Evolutionary conservation across 2,888 invertebrate species (phyloP), one percentile per base, ranked within the genome.

Genomic region (Sialis lutaria): DNA sequence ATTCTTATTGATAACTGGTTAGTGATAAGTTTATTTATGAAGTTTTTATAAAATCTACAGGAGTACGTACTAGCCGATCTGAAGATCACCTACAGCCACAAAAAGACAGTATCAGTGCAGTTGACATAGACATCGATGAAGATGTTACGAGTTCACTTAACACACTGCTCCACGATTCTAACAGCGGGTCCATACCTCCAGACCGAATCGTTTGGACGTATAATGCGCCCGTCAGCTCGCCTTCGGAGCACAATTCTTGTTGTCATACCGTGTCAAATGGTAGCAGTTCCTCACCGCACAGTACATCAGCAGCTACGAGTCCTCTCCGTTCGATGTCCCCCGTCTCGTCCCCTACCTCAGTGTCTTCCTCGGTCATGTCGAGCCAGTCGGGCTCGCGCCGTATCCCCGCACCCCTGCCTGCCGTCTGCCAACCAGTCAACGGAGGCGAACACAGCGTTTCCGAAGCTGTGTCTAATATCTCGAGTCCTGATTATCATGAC

Each of bases 91-190:
- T 93, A 53, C 88, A 89, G 68, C 75, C 78, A 58, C 79, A 84
- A 70, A 80, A 82, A 66, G 81, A 82, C 61, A 77, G 77, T 40
- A 77, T 89, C 65, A 85, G 85, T 59, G 81, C 88, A 51, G 88
- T 90, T 53, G 86, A 86, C 54, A 88, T 89, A 58, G 91, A 92
- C 58, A 83, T 91, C 62, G 92, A 90, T 63, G 92, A 92, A 64
- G 89, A 90, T 64, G 82, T 90, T 60, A 90, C 91, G 60, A 90
- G 91, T 63, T 92, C 92, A 52, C 72, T 93, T 51, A 91, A 93
- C 67, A 90, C 90, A 50, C 70, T 92, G 50, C 69, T 91, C 53
- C 73, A 70, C 49, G 75, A 74, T 57, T 70, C 60, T 63, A 57
- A 69, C 60, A 67, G 42, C 65, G 67, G 60, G 48, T 73, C 70